phyloP scores from a whole-genome alignment of 1,140 invertebrate species.

The Dysdera silvatica region DNA sequence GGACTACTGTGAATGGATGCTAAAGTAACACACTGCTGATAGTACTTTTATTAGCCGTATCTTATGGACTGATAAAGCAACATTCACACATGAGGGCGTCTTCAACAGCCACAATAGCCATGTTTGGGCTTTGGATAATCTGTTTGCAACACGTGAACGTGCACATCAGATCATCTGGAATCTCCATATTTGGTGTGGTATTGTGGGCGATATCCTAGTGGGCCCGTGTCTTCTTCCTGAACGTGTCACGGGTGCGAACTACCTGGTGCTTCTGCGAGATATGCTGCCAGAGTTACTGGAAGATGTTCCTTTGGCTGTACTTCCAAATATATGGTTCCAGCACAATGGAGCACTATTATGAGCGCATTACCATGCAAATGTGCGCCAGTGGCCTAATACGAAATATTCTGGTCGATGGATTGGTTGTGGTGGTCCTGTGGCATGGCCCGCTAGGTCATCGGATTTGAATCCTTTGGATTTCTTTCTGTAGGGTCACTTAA shows the following conservation, averaged over 20 bases:
- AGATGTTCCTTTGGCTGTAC: no score
- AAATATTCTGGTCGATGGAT: no score
- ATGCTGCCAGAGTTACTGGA: no score
- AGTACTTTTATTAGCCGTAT: background rate
- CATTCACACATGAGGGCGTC: no score
- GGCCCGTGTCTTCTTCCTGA: no score
- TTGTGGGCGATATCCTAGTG: background rate
- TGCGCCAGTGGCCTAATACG: no score
- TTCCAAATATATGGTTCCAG: background rate
- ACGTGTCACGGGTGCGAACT: no score
- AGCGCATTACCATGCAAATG: background rate
- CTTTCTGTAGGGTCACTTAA: no score
- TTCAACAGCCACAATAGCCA: background rate
- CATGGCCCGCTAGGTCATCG: no score
- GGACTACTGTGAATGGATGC: background rate
- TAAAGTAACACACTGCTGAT: background rate
- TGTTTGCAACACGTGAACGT: no score
- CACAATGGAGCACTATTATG: background rate
- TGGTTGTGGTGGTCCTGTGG: background rate
- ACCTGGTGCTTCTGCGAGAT: background rate
- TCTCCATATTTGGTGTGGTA: no score
- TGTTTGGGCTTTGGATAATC: background rate
- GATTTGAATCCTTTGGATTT: background rate
- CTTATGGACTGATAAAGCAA: no score
- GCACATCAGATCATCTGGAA: background rate